These are phyloP conservation scores for Lymantria monacha DNA, from an alignment of 2,888 invertebrate species.

Conservation along the genomic window DNA sequence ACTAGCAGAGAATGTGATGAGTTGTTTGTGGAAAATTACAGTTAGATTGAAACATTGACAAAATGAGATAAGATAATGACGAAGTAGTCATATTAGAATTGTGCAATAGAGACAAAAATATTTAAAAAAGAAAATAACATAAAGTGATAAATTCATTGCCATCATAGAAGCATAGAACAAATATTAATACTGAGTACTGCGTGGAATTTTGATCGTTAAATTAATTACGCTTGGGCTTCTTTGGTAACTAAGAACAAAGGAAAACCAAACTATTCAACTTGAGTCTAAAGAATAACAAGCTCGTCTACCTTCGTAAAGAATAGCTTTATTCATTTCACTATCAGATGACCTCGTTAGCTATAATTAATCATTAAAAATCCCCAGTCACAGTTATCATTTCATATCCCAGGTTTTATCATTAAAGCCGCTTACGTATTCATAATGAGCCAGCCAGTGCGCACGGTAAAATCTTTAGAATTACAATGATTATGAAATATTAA, in stretches of 20 bases:
- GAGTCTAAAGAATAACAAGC: not conserved
- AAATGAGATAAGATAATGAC: too few relatives aligned
- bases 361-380: constrained; percentile 28
- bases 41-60: too few relatives aligned
- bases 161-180: too few relatives aligned
- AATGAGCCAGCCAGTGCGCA: constrained; percentile 13
- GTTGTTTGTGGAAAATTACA: too few relatives aligned
- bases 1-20: too few relatives aligned
- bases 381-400: constrained; percentile 19
- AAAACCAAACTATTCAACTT: constrained; percentile 9
- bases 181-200: too few relatives aligned
- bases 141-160: too few relatives aligned
- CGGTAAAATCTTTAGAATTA: constrained; percentile 13
- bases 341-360: constrained; percentile 25
- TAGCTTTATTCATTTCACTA: constrained; percentile 13
- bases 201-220: too few relatives aligned
- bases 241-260: not conserved
- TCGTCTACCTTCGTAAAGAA: constrained; percentile 8
- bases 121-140: too few relatives aligned
- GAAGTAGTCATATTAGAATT: too few relatives aligned
- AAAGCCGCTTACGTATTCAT: constrained; percentile 17
- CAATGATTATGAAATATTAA: constrained; percentile 21
- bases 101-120: too few relatives aligned
- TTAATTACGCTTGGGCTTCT: too few relatives aligned
- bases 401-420: constrained; percentile 12